phyloP scores from a whole-genome alignment of 2,888 invertebrate genomes.

The Pristionchus japonicus region DNA sequence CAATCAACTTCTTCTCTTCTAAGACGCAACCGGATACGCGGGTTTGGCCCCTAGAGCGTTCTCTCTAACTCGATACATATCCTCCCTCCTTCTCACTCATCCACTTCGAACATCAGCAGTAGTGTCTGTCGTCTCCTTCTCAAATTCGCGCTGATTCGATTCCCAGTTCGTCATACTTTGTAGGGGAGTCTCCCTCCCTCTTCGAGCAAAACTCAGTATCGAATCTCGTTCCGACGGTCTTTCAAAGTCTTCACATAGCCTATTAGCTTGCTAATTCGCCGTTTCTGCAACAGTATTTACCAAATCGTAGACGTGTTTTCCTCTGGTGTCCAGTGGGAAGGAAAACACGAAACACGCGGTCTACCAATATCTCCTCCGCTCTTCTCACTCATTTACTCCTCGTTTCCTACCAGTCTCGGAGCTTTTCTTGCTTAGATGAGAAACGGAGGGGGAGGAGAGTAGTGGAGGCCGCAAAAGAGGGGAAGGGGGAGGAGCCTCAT shows the following conservation, averaged over 20 bases:
- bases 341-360: slow-evolving; percentile 15
- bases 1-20: neutral
- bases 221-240: too few species aligned
- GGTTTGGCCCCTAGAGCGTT: neutral
- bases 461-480: neutral
- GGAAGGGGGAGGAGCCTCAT: slow-evolving; percentile 6
- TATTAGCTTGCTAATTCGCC: too few species aligned
- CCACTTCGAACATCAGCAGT: slow-evolving; percentile 4
- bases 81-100: neutral
- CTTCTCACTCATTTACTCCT: neutral
- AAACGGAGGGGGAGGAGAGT: slow-evolving; percentile 4
- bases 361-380: neutral
- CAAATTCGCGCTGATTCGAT: neutral
- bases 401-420: neutral
- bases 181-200: neutral
- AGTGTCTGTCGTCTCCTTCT: neutral
- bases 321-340: neutral
- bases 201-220: neutral
- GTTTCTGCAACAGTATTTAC: too few species aligned
- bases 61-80: neutral
- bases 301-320: neutral
- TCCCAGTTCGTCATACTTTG: slow-evolving; percentile 17
- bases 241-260: too few species aligned
- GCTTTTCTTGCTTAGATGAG: slow-evolving; percentile 33
- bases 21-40: neutral